Evolutionary conservation across 2,113 vertebrate species (phyloP), one percentile per base, ranked within the genome.

Genomic region (Alosa alosa): DNA sequence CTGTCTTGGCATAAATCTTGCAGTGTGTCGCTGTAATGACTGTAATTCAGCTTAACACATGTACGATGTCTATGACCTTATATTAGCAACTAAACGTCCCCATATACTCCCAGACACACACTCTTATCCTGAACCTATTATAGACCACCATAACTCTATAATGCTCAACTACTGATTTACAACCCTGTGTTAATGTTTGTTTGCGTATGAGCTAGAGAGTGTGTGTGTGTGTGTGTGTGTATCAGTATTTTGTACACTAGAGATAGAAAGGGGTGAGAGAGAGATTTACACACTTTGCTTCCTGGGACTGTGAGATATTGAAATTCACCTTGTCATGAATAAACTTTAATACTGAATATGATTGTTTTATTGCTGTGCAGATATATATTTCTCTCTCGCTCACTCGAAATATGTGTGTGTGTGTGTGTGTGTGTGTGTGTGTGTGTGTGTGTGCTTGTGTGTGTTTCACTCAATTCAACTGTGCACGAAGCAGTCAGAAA

Each of bases 161-260:
- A 72, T 72, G 64, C 64, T 72, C 64, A 72, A 72, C 64, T 72
- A 72, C 25, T 72, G 64, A 72, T 72, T 72, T 72, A 72, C 31
- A 31, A 72, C n/a, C 25, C 10, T 31, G 64, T 72, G n/a, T 72
- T 72, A 72, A 72, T 31, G 64, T 72, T 72, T 72, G 31, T 72
- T 72, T 72, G 10, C 13, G 60, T n/a, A 72, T 13, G 22, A 25
- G 20, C 60, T 64, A 25, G 20, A 64, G 22, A 1, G 22, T 10
- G 60, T n/a, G 60, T n/a, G 60, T n/a, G 60, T 7, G 22, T n/a
- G 22, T 25, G 7, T 2, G 22, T 22, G 18, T 25, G 60, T 64
- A 20, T 64, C 41, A 44, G 41, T 44, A 44, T 6, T n/a, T 7
- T 25, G 47, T 49, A 49, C 47, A 49, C 47, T 11, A 60, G 17